These are phyloP conservation scores for Merluccius polli DNA, from an alignment of 2,797 vertebrate species.

Conservation along the genomic window DNA sequence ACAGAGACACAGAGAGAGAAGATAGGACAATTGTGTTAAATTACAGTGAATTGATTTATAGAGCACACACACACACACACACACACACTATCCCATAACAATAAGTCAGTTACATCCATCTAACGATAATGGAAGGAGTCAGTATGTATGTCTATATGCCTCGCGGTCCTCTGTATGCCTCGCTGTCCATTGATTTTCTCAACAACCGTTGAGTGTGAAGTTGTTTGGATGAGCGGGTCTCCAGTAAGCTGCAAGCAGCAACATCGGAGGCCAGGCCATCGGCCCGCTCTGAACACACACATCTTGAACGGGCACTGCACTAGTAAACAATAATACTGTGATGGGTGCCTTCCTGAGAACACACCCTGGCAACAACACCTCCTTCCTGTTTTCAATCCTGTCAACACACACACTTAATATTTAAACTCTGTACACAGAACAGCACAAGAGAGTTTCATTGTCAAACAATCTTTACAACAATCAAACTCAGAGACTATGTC, in stretches of 20 bases:
- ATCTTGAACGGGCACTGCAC: too few species aligned
- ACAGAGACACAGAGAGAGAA: not conserved
- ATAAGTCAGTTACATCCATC: not conserved
- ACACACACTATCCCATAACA: not conserved
- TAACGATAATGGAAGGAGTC: too few species aligned
- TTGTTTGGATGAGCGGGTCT: too few species aligned
- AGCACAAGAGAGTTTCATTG: not conserved
- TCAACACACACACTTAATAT: constrained; percentile 10
- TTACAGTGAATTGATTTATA: not conserved
- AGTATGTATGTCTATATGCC: too few species aligned
- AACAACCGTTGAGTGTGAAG: too few species aligned
- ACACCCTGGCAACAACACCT: not conserved
- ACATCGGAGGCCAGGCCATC: too few species aligned
- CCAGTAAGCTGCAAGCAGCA: too few species aligned
- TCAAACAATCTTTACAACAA: not conserved
- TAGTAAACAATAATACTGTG: not conserved
- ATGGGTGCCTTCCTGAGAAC: not conserved
- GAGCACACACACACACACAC: constrained; percentile 17
- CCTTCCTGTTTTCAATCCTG: not conserved
- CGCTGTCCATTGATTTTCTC: too few species aligned
- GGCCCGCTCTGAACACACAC: too few species aligned
- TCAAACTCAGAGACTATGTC: not conserved
- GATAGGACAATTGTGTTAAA: not conserved
- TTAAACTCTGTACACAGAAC: not conserved
- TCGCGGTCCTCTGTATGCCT: too few species aligned